Evolutionary conservation across 2,888 invertebrate species (phyloP).

Genomic region (Itoplectis maculator): DNA sequence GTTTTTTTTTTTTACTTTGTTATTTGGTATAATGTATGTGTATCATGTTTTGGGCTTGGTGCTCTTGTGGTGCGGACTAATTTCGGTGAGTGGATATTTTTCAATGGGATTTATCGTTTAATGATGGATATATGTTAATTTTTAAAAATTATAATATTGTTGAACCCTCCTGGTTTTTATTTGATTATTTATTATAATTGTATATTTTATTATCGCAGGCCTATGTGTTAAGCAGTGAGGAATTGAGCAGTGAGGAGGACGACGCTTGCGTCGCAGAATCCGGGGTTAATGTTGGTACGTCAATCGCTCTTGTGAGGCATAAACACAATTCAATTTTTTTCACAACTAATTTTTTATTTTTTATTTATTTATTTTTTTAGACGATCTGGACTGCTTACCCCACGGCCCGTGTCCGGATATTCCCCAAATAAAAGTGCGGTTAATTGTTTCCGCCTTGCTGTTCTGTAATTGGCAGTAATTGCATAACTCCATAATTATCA

Average conservation of each 20-base stretch:
- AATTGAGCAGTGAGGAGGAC: constrained; percentile 1
- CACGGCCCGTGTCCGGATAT: constrained; percentile 82
- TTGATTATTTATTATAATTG: background rate
- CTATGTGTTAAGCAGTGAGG: background rate
- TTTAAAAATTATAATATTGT: background rate
- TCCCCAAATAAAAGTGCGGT: constrained; percentile 75
- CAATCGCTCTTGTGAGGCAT: background rate
- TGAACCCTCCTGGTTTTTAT: too few species aligned
- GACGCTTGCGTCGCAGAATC: constrained; percentile 28
- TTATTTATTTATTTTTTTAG: constrained; percentile 56
- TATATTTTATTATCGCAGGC: constrained; percentile 6
- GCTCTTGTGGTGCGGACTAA: background rate
- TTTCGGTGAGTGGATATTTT: constrained; percentile 14
- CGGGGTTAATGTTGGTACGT: constrained; percentile 18
- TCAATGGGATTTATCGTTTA: too few species aligned
- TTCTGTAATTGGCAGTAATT: too few species aligned
- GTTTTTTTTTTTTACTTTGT: background rate
- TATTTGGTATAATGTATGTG: background rate
- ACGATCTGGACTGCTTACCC: constrained; percentile 76
- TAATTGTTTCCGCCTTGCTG: too few species aligned
- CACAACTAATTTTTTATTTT: background rate
- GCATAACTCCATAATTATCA: too few species aligned
- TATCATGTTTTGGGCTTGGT: constrained; percentile 13
- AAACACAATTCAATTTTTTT: too few species aligned
- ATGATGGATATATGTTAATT: too few species aligned